phyloP scores from a whole-genome alignment of 1,140 invertebrate genomes.

The Adelges cooleyi region DNA sequence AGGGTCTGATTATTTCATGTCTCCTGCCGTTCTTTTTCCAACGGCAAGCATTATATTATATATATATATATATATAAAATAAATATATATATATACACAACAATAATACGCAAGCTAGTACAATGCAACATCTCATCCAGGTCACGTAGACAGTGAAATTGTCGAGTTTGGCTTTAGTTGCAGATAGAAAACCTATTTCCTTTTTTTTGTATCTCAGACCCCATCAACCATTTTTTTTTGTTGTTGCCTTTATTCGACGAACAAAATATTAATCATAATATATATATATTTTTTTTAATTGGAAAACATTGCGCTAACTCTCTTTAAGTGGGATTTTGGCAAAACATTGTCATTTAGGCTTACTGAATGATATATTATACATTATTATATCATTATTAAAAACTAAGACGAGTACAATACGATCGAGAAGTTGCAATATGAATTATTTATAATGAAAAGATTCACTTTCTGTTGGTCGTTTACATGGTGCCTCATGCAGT shows the following conservation, averaged over 20 bases:
- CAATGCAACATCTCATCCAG: slow-evolving; percentile 24
- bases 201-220: background rate
- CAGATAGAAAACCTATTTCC: slow-evolving; percentile 24
- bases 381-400: too few species aligned
- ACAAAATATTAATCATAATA: background rate
- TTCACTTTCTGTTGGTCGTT: too few species aligned
- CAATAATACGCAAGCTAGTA: slow-evolving; percentile 19
- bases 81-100: background rate
- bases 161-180: slow-evolving; percentile 17
- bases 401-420: too few species aligned
- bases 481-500: too few species aligned
- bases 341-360: too few species aligned
- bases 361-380: too few species aligned
- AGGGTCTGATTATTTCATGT: slow-evolving; percentile 24
- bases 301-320: too few species aligned
- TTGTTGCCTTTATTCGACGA: background rate
- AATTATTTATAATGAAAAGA: too few species aligned
- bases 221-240: background rate
- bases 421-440: too few species aligned
- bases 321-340: too few species aligned
- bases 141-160: slow-evolving; percentile 24
- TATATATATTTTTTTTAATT: slow-evolving; percentile 15
- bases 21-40: slow-evolving; percentile 4
- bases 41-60: background rate
- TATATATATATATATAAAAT: slow-evolving; percentile 8